phyloP scores from a whole-genome alignment of 2,797 vertebrate species.

The Sarcophilus harrisii region DNA sequence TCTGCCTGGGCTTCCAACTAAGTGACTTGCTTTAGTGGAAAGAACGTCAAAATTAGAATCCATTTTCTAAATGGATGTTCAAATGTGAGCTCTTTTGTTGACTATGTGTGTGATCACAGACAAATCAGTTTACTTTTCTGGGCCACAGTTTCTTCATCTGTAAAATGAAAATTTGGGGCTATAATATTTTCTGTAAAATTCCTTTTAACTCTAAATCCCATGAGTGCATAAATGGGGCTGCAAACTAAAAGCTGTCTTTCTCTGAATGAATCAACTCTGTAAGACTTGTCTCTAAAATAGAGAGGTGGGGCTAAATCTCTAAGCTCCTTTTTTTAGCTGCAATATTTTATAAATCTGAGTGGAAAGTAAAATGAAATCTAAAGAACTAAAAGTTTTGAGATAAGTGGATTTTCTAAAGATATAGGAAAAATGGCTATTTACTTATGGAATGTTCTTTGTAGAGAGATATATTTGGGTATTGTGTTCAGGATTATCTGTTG shows the following conservation, averaged over 20 bases:
- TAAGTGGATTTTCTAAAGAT: neutral
- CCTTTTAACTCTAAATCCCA: neutral
- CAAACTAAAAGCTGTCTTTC: neutral
- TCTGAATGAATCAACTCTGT: neutral
- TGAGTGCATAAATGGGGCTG: neutral
- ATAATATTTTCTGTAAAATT: neutral
- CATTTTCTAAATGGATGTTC: neutral
- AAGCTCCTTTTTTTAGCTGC: neutral
- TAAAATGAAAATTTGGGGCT: neutral
- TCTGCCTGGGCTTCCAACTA: neutral
- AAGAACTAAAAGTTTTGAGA: neutral
- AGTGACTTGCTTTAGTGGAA: neutral
- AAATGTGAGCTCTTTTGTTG: neutral
- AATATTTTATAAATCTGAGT: neutral
- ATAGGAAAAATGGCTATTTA: neutral
- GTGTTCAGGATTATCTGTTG: neutral
- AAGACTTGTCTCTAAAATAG: neutral
- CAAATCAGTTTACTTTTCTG: neutral
- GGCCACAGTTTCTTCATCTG: slow-evolving; percentile 29
- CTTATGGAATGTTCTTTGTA: neutral
- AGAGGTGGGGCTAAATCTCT: neutral
- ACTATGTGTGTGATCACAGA: neutral
- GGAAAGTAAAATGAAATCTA: neutral
- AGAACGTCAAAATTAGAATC: neutral
- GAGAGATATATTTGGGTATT: neutral